Evolutionary conservation across 2,797 vertebrate genomes (phyloP), one percentile per base, ranked within the genome.

Genomic region (Protosalanx chinensis): DNA sequence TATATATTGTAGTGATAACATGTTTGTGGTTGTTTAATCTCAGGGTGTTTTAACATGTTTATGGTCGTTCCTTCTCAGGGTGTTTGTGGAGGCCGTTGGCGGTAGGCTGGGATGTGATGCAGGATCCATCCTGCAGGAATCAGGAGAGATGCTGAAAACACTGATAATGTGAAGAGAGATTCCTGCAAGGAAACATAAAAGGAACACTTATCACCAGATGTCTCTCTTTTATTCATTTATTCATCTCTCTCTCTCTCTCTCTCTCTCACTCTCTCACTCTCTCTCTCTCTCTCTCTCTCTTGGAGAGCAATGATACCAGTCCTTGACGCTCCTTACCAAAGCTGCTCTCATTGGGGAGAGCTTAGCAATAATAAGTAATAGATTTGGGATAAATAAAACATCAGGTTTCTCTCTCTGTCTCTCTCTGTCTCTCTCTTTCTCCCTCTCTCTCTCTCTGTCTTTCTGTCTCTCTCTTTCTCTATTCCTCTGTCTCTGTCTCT

Each of bases 121-220:
- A 95, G 53, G 79, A 95, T 82, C 93, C 94, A 95, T 74, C 91
- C 94, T 75, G 93, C 92, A 0, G 92, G 94, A 68, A 77, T 89
- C 82, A 95, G 82, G 51, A 95, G 46, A 30, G 85, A 73, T 76
- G 89, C 32, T 59, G 91, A 88, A 88, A 95, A 92, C 66, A 90
- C 85, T 8, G 82, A 89, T 4, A 95, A 62, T 66, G 85, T 90
- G 79, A 94, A 86, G 27, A 90, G 1, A 6, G 91, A 92, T 72
- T 93, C 86, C 94, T 95, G 89, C 37, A 18, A 67, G 16, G 72
- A 15, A 76, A 72, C 6, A 67, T 29, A 59, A 6, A 56, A 6
- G 33, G 33, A 57, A 56, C 15, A 6, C 27, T 27, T 29, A 63
- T 33, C 30, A 18, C 5, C 12, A 33, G 6, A 15, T 20, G 20